Conservation (phyloP, 2,113 vertebrate species). For the Leptosomus discolor region DNA sequence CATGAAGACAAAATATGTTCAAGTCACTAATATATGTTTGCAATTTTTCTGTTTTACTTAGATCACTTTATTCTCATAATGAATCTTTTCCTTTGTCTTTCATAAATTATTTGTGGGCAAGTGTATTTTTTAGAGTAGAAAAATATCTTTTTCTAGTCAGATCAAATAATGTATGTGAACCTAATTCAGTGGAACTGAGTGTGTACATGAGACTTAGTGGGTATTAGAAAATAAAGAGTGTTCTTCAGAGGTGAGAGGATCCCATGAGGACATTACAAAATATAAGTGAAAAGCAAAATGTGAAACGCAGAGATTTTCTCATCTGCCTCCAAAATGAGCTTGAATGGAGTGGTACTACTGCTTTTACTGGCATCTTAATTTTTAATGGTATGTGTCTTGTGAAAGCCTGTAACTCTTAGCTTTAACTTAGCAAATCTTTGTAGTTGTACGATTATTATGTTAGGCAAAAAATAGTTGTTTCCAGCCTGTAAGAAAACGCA, state of each 20-base stretch:
- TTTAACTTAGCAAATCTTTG: neutral
- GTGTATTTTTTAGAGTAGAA: neutral
- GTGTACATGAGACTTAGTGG: neutral
- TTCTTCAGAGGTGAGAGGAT: neutral
- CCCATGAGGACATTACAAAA: neutral
- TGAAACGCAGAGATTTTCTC: no score
- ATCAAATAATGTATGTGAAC: neutral
- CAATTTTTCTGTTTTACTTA: neutral
- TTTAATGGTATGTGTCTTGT: neutral
- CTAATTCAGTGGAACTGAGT: neutral
- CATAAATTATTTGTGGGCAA: neutral
- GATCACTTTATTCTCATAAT: neutral
- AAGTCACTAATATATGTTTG: neutral
- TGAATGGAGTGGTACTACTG: neutral
- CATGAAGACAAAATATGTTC: neutral
- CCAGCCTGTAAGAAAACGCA: neutral
- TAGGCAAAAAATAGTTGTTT: neutral
- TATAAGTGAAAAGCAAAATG: neutral
- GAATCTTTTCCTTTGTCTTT: neutral
- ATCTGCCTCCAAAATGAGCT: no score
- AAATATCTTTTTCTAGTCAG: neutral
- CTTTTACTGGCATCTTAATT: neutral
- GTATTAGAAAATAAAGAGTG: neutral
- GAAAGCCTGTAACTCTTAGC: neutral
- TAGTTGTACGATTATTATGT: neutral